Base-by-base conservation (phyloP, 2,113 vertebrate species). In the Tachysurus vachellii region DNA sequence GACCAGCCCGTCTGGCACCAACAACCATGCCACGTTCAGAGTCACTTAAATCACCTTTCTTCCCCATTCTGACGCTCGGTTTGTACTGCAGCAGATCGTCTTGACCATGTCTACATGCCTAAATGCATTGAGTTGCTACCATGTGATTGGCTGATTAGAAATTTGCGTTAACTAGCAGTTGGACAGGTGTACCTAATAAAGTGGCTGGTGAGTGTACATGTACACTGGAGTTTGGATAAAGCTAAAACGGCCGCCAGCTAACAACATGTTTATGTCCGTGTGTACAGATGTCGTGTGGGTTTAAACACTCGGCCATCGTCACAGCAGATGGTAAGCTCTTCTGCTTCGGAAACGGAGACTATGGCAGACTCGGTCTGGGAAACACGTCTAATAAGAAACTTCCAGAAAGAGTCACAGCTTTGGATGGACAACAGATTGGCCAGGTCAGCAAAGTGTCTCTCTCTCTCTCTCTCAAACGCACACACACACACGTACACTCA, bases 301-400 rank as follows among this genome's bases (percentile, higher is more conserved):
- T 96, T 88, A 94, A 95, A 68, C 95, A 96, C 89, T 96, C 95
- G 0, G 96, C 95, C 1, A 95, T 95, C 57, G 94, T 96, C 7
- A 96, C 96, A 19, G 93, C 93, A 70, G 95, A 96, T 80, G 96
- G 96, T 61, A 96, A 96, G 75, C 91, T 96, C 64, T 96, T 95
- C 86, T 96, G 95, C 64, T 96, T 96, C 19, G 96, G 96, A 57
- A 96, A 95, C 53, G 95, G 95, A 70, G 95, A 96, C 89, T 96
- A 95, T n/a, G 95, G 95, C 19, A 94, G 96, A 26, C 92, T 96
- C 75, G 95, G 96, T 86, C 94, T 94, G 80, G 92, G 95, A 83
- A 96, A 95, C 57, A 96, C 95, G 19, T 96, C 95, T 61, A 96
- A 96, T 90, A 96, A 96, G 91, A 95, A 95, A 92, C 90, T 96